Conservation (phyloP, 2,113 vertebrate genomes). For the Perca schrenkii region DNA sequence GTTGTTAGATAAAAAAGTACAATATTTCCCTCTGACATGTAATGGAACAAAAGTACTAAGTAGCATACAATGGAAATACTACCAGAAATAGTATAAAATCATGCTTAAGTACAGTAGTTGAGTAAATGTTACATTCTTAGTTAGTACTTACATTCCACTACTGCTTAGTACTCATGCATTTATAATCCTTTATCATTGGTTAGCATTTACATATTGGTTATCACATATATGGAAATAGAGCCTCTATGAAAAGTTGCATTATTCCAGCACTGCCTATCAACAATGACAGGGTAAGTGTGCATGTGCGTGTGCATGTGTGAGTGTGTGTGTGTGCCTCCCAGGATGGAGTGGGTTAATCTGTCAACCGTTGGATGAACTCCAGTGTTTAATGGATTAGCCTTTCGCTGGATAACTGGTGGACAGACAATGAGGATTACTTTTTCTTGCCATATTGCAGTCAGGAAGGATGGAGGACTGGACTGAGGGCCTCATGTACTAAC, state of each 20-base stretch:
- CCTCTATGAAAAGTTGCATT: constrained; percentile 1
- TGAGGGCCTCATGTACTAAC: neutral
- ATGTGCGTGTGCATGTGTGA: neutral
- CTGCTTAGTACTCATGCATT: neutral
- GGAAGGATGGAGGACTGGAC: neutral
- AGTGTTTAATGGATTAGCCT: constrained; percentile 68
- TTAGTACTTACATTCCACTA: neutral
- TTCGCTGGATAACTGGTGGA: constrained; percentile 49
- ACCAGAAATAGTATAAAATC: neutral
- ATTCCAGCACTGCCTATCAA: neutral
- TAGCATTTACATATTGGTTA: neutral
- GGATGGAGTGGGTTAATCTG: constrained; percentile 66
- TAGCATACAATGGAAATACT: neutral
- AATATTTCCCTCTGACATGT: neutral
- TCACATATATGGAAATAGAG: neutral
- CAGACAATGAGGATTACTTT: constrained; percentile 60
- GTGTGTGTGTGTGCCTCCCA: constrained; percentile 14
- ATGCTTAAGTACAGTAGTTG: neutral
- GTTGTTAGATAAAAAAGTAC: neutral
- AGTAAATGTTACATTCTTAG: neutral
- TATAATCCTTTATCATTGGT: neutral
- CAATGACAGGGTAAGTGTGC: constrained; percentile 1
- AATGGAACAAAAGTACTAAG: too few species aligned
- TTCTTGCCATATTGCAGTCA: constrained; percentile 30
- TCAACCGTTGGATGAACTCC: constrained; percentile 66